phyloP scores from a whole-genome alignment of 2,888 invertebrate species.

The Drosophila aldrichi region DNA sequence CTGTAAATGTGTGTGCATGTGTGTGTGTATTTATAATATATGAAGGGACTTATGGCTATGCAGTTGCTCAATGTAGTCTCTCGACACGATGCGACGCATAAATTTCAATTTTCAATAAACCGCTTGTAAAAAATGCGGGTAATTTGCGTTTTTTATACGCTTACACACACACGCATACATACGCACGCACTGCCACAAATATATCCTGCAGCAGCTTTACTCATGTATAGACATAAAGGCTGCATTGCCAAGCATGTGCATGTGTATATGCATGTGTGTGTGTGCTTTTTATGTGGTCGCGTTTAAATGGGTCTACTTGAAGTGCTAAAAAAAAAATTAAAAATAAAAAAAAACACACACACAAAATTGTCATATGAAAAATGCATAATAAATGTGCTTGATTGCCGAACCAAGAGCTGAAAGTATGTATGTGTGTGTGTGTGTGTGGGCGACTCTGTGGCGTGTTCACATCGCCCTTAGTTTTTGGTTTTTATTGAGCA shows the following conservation, averaged over 20 bases:
- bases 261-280: neutral
- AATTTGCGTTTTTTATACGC: slow-evolving; percentile 68
- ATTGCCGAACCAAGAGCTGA: slow-evolving; percentile 51
- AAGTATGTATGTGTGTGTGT: slow-evolving; percentile 1
- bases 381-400: slow-evolving; percentile 78
- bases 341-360: too few relatives aligned
- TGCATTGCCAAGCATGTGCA: slow-evolving; percentile 26
- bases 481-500: slow-evolving; percentile 53
- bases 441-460: slow-evolving; percentile 19
- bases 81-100: slow-evolving; percentile 53
- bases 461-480: slow-evolving; percentile 55
- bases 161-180: slow-evolving; percentile 12
- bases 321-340: slow-evolving; percentile 49
- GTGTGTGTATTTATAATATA: slow-evolving; percentile 4
- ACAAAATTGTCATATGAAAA: slow-evolving; percentile 71
- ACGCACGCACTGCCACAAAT: slow-evolving; percentile 19
- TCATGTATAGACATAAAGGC: slow-evolving; percentile 58
- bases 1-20: neutral
- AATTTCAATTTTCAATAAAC: slow-evolving; percentile 77
- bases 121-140: slow-evolving; percentile 77
- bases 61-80: slow-evolving; percentile 24
- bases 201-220: slow-evolving; percentile 45
- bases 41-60: slow-evolving; percentile 22
- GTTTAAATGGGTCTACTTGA: slow-evolving; percentile 74
- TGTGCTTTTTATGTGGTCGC: slow-evolving; percentile 71